Percentiles rank a stretch among this genome's conserved stretches.
Conservation (phyloP, 2,888 invertebrate species). For the Girardia tigrina region DNA sequence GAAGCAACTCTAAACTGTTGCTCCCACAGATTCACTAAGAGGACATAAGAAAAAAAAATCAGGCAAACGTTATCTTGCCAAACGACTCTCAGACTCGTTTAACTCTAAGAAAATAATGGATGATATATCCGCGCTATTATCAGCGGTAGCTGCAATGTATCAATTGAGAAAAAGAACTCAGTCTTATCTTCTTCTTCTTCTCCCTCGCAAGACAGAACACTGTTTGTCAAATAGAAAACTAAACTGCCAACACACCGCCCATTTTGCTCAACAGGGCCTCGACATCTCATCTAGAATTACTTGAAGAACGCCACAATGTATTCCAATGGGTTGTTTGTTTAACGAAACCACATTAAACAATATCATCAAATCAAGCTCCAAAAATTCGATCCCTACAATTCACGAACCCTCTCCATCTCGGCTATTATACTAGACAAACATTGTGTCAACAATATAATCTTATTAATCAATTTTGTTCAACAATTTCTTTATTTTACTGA, state of each 20-base stretch:
- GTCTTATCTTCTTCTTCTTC: slow-evolving; percentile 19
- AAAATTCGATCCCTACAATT: slow-evolving; percentile 1
- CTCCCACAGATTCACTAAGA: slow-evolving; percentile 12
- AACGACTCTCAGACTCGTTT: background rate
- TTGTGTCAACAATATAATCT: slow-evolving; percentile 18
- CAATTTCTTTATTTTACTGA: background rate
- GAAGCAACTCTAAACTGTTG: slow-evolving; percentile 17
- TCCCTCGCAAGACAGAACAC: slow-evolving; percentile 17
- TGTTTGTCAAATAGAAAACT: slow-evolving; percentile 8
- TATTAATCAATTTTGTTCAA: background rate
- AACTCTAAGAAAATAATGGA: slow-evolving; percentile 17
- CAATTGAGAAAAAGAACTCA: background rate
- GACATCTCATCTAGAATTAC: slow-evolving; percentile 18
- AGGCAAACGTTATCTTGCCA: background rate
- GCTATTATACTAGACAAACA: slow-evolving; percentile 21
- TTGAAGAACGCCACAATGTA: background rate
- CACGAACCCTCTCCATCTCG: background rate
- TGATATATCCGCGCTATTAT: slow-evolving; percentile 23
- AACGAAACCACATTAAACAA: slow-evolving; percentile 20
- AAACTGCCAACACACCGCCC: slow-evolving; percentile 18
- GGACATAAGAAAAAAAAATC: slow-evolving; percentile 18
- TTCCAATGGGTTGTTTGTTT: slow-evolving; percentile 14
- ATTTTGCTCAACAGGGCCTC: slow-evolving; percentile 18
- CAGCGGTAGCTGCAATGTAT: slow-evolving; percentile 16
- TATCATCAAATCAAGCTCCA: slow-evolving; percentile 18